Percentiles rank a stretch among this genome's conserved stretches.
Conservation (phyloP, 2,797 vertebrate species). For the Lacerta agilis region DNA sequence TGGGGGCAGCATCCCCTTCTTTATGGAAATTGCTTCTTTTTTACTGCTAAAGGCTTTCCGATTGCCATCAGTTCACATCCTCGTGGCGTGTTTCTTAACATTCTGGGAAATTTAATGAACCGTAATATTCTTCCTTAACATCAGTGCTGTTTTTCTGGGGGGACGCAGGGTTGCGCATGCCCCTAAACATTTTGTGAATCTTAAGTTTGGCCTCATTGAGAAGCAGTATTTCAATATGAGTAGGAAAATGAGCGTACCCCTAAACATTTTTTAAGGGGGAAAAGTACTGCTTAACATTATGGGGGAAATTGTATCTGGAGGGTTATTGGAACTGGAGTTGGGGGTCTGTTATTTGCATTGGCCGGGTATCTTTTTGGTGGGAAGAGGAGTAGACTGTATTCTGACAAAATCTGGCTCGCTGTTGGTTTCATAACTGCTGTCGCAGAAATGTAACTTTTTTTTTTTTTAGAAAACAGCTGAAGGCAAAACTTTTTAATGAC, state of each 20-base stretch:
- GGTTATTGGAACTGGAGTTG: too few species aligned
- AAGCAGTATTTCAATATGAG: too few species aligned
- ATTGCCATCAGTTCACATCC: background rate
- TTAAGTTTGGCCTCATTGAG: too few species aligned
- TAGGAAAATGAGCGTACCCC: too few species aligned
- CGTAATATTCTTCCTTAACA: too few species aligned
- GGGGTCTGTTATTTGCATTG: background rate
- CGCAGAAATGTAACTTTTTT: background rate
- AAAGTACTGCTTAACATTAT: too few species aligned
- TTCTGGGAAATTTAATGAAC: background rate
- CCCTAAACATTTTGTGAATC: too few species aligned
- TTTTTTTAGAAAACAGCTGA: background rate
- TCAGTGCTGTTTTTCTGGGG: too few species aligned
- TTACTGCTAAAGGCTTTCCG: too few species aligned
- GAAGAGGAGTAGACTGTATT: background rate
- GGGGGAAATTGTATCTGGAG: too few species aligned
- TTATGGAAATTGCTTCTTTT: background rate
- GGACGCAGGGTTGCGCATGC: too few species aligned
- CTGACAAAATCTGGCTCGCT: background rate
- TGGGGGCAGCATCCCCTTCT: background rate
- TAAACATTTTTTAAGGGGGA: too few species aligned
- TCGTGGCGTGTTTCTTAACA: background rate
- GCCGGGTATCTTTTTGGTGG: rapidly evolving
- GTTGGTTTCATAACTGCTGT: background rate
- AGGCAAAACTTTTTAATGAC: background rate